Percentiles rank a stretch among this genome's conserved stretches.
These are phyloP conservation scores for Lepisosteus oculatus DNA, from an alignment of 2,113 vertebrate species.

Conservation along the genomic window DNA sequence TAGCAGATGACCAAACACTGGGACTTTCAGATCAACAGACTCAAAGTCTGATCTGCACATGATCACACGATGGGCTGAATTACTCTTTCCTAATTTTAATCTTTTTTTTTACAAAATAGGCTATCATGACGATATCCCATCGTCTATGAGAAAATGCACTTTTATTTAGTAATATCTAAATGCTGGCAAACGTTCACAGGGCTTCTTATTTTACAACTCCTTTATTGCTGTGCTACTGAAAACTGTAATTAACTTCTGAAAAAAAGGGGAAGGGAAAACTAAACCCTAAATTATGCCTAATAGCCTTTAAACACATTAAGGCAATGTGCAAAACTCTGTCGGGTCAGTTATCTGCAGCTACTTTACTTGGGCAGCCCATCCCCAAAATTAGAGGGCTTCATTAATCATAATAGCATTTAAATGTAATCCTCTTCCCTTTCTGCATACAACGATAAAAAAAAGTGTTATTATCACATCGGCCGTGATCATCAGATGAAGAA, in stretches of 20 bases:
- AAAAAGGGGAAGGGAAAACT: not conserved
- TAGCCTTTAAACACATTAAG: not conserved
- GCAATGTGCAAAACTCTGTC: not conserved
- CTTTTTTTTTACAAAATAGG: too few species aligned
- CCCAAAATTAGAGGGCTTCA: not conserved
- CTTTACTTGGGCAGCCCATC: not conserved
- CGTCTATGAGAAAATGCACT: too few species aligned
- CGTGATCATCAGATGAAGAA: not conserved
- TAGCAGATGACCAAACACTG: conserved; percentile 33
- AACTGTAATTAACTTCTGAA: not conserved
- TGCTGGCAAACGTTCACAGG: too few species aligned
- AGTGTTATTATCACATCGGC: not conserved
- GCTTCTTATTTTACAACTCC: not conserved
- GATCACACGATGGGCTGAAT: conserved; percentile 18
- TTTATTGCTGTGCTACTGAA: not conserved
- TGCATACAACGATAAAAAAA: not conserved
- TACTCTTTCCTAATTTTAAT: not conserved
- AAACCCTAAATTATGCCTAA: not conserved
- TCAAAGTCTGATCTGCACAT: not conserved
- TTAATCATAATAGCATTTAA: not conserved
- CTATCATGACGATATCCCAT: too few species aligned
- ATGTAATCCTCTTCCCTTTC: not conserved
- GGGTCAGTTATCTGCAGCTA: not conserved
- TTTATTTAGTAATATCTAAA: too few species aligned
- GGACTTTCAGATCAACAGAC: conserved; percentile 31